Evolutionary conservation across 2,888 invertebrate genomes (phyloP).

Genomic region (Coelopa pilipes): DNA sequence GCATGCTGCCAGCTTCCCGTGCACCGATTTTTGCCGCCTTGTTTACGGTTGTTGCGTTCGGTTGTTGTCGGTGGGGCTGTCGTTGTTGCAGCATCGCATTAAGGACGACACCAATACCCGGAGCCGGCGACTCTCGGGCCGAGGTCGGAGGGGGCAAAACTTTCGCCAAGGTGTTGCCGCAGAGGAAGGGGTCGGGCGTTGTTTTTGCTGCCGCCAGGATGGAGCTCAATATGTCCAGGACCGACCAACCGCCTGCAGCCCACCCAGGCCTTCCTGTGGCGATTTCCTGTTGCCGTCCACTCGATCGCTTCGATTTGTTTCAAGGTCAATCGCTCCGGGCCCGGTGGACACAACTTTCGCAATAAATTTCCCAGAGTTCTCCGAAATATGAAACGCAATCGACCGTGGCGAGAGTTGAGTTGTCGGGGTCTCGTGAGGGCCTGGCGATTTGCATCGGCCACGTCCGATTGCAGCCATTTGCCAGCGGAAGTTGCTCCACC

Average conservation of each 20-base stretch:
- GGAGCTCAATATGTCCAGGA: too few relatives aligned
- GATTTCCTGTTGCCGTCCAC: too few relatives aligned
- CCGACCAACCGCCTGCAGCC: too few relatives aligned
- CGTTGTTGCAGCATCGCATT: not conserved
- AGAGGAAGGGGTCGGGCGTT: not conserved
- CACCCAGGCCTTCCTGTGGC: too few relatives aligned
- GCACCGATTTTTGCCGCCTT: not conserved
- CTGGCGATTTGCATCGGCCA: not conserved
- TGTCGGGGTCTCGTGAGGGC: too few relatives aligned
- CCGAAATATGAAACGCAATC: too few relatives aligned
- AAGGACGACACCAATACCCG: slow-evolving; percentile 38
- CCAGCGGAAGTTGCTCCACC: not conserved
- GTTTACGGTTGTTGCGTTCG: not conserved
- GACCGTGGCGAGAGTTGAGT: not conserved
- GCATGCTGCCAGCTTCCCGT: not conserved
- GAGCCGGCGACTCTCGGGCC: slow-evolving; percentile 19
- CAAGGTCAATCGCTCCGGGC: too few relatives aligned
- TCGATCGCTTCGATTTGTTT: too few relatives aligned
- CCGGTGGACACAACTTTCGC: too few relatives aligned
- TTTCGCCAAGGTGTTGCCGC: slow-evolving; percentile 15
- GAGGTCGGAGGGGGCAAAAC: slow-evolving; percentile 33
- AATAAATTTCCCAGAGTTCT: too few relatives aligned
- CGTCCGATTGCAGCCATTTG: not conserved
- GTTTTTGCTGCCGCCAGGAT: too few relatives aligned
- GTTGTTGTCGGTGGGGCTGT: too few relatives aligned